These are phyloP conservation scores for Apeira syringaria DNA, from an alignment of 2,888 invertebrate genomes.

Conservation along the genomic window DNA sequence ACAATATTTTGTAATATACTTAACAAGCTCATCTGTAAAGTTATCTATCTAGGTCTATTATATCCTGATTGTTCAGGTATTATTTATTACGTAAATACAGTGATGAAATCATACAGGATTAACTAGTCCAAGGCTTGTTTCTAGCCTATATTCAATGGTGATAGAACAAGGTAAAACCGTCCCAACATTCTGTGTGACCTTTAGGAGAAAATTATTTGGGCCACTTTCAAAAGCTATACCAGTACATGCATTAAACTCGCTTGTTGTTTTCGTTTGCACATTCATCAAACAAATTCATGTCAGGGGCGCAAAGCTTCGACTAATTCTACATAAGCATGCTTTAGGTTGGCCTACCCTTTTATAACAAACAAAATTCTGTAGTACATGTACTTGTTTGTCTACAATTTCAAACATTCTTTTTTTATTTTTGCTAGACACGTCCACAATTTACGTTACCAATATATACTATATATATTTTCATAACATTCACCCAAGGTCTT, in stretches of 20 bases:
- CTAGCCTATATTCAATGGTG: slow-evolving; percentile 13
- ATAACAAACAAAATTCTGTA: slow-evolving; percentile 10
- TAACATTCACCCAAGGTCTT: too few relatives aligned
- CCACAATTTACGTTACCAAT: too few relatives aligned
- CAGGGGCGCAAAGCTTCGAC: slow-evolving; percentile 50
- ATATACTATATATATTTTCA: too few relatives aligned
- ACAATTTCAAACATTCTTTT: too few relatives aligned
- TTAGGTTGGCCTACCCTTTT: slow-evolving; percentile 3
- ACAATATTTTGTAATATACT: too few relatives aligned
- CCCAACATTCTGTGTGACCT: slow-evolving; percentile 7
- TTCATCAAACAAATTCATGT: slow-evolving; percentile 62
- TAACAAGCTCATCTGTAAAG: too few relatives aligned
- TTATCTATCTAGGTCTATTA: too few relatives aligned
- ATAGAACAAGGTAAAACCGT: slow-evolving; percentile 3
- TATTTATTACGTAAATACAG: slow-evolving; percentile 15
- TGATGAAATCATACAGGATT: background rate
- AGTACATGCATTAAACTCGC: slow-evolving; percentile 29
- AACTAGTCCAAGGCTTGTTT: slow-evolving; percentile 28
- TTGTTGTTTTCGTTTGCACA: slow-evolving; percentile 48
- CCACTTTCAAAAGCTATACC: slow-evolving; percentile 12
- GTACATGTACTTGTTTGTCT: too few relatives aligned
- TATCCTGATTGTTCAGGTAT: too few relatives aligned
- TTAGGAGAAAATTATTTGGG: slow-evolving; percentile 13
- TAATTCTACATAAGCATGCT: background rate
- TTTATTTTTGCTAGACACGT: too few relatives aligned